phyloP scores from a whole-genome alignment of 2,888 invertebrate genomes.

The Scaptomyza parva region DNA sequence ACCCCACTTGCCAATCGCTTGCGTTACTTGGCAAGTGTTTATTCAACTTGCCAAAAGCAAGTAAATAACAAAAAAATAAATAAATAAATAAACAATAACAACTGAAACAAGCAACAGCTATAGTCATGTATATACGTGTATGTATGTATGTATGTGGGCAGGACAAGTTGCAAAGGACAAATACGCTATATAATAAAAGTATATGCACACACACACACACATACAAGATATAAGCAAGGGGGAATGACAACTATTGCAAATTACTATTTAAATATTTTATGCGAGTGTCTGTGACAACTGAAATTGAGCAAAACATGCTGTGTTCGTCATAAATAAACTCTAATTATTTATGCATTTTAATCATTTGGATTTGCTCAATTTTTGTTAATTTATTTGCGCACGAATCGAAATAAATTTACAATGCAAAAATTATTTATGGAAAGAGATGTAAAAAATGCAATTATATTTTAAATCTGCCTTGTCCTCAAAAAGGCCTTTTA shows the following conservation, averaged over 20 bases:
- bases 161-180: slow-evolving; percentile 17
- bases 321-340: slow-evolving; percentile 11
- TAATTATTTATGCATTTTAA: slow-evolving; percentile 38
- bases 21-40: slow-evolving; percentile 78
- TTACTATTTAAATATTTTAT: slow-evolving; percentile 40
- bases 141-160: not conserved
- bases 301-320: slow-evolving; percentile 10
- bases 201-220: not conserved
- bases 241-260: slow-evolving; percentile 32
- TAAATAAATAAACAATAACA: slow-evolving; percentile 17
- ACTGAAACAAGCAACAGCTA: slow-evolving; percentile 16
- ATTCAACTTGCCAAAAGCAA: slow-evolving; percentile 67
- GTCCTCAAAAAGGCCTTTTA: not conserved
- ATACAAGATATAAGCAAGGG: not conserved
- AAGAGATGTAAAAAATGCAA: slow-evolving; percentile 10
- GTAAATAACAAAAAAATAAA: slow-evolving; percentile 39
- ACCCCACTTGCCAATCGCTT: slow-evolving; percentile 33
- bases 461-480: slow-evolving; percentile 5
- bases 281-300: slow-evolving; percentile 9
- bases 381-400: slow-evolving; percentile 2
- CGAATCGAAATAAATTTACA: not conserved
- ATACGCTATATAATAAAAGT: slow-evolving; percentile 4
- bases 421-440: too few species aligned
- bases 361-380: slow-evolving; percentile 11
- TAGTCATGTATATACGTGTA: not conserved